A percentile compares a stretch with the other conserved stretches of the same genome.
phyloP scores from a whole-genome alignment of 1,140 invertebrate species.

The Macrosteles quadrilineatus region DNA sequence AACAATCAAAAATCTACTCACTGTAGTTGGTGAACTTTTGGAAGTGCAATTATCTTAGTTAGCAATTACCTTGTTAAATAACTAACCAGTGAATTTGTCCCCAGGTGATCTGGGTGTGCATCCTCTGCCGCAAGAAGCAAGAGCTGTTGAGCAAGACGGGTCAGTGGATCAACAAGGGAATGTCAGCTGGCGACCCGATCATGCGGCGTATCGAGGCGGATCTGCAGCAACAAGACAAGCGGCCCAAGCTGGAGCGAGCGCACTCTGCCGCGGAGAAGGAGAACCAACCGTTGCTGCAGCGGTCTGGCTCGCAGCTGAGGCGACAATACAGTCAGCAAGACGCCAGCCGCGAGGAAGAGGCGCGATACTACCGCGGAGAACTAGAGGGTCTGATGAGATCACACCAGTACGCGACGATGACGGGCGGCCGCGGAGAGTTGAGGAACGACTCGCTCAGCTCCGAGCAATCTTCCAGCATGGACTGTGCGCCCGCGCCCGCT shows the following conservation, averaged over 20 bases:
- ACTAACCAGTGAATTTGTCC: constrained; percentile 44
- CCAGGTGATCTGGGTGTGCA: constrained; percentile 98
- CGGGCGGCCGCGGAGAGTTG: constrained; percentile 21
- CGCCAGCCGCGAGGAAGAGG: constrained; percentile 59
- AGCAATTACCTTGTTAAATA: no score
- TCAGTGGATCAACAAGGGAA: constrained; percentile 82
- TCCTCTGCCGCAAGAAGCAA: constrained; percentile 98
- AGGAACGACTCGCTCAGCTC: constrained; percentile 61
- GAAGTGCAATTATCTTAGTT: no score
- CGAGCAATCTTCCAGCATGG: constrained; percentile 61
- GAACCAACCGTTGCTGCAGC: constrained; percentile 72
- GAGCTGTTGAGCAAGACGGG: constrained; percentile 97
- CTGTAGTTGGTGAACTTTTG: no score
- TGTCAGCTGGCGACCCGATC: constrained; percentile 64
- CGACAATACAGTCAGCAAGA: constrained; percentile 90
- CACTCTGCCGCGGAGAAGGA: constrained; percentile 83
- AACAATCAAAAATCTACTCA: no score
- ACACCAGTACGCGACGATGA: constrained; percentile 57
- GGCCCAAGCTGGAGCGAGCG: constrained; percentile 78
- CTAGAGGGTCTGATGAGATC: constrained; percentile 72
- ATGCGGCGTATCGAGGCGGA: constrained; percentile 69
- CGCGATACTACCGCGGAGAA: constrained; percentile 60
- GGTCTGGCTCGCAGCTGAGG: constrained; percentile 72
- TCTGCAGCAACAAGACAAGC: constrained; percentile 67
- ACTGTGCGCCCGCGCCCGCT: constrained; percentile 45